phyloP scores from a whole-genome alignment of 2,113 vertebrate species.

The Anarhynchus alexandrinus region DNA sequence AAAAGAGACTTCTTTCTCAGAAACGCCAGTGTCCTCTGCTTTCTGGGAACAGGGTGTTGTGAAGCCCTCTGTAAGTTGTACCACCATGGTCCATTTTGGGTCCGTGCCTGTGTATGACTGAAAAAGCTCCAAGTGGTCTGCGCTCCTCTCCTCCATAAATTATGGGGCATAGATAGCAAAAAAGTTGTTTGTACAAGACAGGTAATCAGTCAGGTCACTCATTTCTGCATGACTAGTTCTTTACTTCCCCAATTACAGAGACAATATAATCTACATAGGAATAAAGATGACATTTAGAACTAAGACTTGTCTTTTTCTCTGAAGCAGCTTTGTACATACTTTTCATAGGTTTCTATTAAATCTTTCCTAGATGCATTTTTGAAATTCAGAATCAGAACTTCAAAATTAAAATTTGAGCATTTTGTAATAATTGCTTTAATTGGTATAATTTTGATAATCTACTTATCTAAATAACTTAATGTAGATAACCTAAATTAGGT shows the following conservation, averaged over 20 bases:
- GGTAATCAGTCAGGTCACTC: not conserved
- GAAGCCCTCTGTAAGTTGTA: not conserved
- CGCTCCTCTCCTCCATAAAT: not conserved
- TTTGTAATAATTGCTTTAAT: not conserved
- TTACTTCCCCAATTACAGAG: not conserved
- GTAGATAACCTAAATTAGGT: not conserved
- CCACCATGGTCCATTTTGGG: not conserved
- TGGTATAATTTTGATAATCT: not conserved
- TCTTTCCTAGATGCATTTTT: not conserved
- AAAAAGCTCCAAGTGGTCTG: not conserved
- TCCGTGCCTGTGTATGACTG: not conserved
- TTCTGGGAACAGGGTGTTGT: not conserved
- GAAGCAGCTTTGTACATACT: not conserved
- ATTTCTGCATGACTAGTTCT: not conserved
- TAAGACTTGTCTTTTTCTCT: not conserved
- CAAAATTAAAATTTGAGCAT: not conserved
- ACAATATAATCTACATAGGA: not conserved
- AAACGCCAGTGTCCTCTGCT: not conserved
- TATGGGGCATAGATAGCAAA: not conserved
- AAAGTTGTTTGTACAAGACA: not conserved
- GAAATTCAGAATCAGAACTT: not conserved
- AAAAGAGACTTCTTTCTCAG: not conserved
- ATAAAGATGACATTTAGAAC: not conserved
- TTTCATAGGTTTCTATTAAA: not conserved
- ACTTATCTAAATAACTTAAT: not conserved